Conservation (phyloP, 2,113 vertebrate species). For the Lophius piscatorius region DNA sequence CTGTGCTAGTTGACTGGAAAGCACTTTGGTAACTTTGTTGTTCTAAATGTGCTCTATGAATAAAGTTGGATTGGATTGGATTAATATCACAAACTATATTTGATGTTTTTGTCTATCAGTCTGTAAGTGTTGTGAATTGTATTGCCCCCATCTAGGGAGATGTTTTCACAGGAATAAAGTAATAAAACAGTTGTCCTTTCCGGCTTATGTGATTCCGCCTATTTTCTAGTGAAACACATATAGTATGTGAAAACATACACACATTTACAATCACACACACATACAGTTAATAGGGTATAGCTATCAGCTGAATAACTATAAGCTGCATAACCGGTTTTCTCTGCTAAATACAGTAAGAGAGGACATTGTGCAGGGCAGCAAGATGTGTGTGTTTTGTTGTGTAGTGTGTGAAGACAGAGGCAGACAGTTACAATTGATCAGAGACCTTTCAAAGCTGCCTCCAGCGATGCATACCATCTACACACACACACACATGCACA, state of each 20-base stretch:
- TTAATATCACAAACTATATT: too few species aligned
- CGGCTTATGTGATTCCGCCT: too few species aligned
- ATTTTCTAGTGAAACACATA: too few species aligned
- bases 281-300: constrained; percentile 14
- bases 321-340: constrained; percentile 37
- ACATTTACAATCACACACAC: constrained; percentile 27
- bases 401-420: constrained; percentile 23
- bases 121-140: too few species aligned
- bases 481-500: constrained; percentile 19
- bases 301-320: constrained; percentile 6
- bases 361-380: constrained; percentile 26
- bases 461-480: constrained; percentile 22
- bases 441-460: constrained; percentile 31
- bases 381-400: constrained; percentile 16
- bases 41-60: too few species aligned
- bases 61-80: too few species aligned
- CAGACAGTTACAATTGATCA: constrained; percentile 44
- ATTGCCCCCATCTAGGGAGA: too few species aligned
- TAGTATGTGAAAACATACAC: constrained; percentile 3
- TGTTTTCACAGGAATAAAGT: constrained; percentile 1
- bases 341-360: constrained; percentile 5
- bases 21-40: too few species aligned
- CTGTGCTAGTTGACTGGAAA: too few species aligned
- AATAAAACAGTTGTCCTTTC: too few species aligned
- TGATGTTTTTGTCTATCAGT: too few species aligned